Evolutionary conservation across 2,888 invertebrate genomes (phyloP).

Genomic region (Luperina nickerlii): DNA sequence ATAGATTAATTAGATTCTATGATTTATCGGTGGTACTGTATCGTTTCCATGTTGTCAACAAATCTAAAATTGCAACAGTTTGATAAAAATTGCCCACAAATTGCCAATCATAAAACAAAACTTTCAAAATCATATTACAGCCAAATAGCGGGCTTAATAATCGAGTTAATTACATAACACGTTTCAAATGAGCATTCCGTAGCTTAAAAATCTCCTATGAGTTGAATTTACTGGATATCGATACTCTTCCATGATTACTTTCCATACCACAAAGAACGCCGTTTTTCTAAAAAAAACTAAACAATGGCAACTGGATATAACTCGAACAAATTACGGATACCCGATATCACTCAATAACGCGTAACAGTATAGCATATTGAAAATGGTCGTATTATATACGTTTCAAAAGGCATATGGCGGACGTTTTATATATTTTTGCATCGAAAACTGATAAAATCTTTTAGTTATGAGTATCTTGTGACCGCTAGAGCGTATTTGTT

Average conservation of each 20-base stretch:
- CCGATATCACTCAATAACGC: conserved; percentile 38
- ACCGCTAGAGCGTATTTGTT: conserved; percentile 89
- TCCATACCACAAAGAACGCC: conserved; percentile 74
- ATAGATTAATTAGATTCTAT: no score
- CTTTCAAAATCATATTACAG: not conserved
- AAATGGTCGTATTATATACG: conserved; percentile 80
- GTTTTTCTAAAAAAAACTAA: conserved; percentile 78
- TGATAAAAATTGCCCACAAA: conserved; percentile 1
- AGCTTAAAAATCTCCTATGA: conserved; percentile 17
- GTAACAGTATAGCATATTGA: conserved; percentile 49
- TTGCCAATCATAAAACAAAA: conserved; percentile 43
- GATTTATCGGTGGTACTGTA: not conserved
- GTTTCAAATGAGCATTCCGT: not conserved
- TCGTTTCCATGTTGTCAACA: not conserved
- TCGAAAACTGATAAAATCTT: conserved; percentile 90
- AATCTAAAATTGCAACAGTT: conserved; percentile 6
- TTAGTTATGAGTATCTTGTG: conserved; percentile 90
- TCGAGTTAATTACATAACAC: conserved; percentile 5
- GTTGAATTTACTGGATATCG: conserved; percentile 24
- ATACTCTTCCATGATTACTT: conserved; percentile 37
- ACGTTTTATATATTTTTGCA: conserved; percentile 91
- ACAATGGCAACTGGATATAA: conserved; percentile 86
- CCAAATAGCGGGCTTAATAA: not conserved
- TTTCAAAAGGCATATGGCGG: conserved; percentile 91
- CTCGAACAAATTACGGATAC: conserved; percentile 72